phyloP scores from a whole-genome alignment of 2,888 invertebrate genomes.

The Alcis repandata region DNA sequence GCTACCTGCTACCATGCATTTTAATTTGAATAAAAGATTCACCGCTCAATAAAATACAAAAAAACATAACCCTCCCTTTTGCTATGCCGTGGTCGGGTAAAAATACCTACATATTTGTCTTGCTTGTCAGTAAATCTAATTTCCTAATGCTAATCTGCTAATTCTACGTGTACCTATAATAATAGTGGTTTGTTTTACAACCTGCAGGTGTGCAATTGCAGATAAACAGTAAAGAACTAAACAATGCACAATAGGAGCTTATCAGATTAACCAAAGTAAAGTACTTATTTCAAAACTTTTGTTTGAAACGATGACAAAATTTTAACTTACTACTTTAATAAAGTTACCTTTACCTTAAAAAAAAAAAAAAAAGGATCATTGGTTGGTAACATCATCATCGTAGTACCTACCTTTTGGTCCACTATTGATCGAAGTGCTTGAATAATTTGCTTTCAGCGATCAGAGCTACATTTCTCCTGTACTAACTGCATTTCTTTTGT shows the following conservation, averaged over 20 bases:
- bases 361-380: background rate
- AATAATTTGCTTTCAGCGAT: no score
- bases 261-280: constrained; percentile 21
- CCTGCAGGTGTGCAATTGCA: constrained; percentile 68
- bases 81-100: no score
- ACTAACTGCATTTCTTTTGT: no score
- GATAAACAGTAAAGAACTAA: constrained; percentile 47
- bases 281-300: background rate
- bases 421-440: background rate
- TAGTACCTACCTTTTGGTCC: background rate
- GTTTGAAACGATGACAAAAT: background rate
- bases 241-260: constrained; percentile 48
- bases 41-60: no score
- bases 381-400: background rate
- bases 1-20: no score
- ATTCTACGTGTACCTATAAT: constrained; percentile 31
- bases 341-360: no score
- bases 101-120: no score
- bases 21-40: no score
- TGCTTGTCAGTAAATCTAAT: no score
- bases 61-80: no score
- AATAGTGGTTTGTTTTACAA: constrained; percentile 57
- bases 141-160: constrained; percentile 6
- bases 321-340: background rate
- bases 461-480: no score